Conservation (phyloP, 2,113 vertebrate genomes). For the Sprattus sprattus region DNA sequence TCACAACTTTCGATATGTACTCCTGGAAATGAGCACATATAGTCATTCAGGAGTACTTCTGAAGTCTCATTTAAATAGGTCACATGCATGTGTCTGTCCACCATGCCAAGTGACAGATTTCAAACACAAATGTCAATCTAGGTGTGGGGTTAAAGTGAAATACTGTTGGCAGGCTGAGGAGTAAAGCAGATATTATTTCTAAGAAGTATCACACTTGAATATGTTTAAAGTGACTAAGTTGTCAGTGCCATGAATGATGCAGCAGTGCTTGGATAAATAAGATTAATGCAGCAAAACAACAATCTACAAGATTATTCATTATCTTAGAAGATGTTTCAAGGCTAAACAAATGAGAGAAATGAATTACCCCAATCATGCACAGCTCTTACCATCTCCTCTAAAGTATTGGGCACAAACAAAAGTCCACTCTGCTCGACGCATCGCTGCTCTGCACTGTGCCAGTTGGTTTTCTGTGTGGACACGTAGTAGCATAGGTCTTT, state of each 20-base stretch:
- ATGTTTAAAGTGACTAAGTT: too few species aligned
- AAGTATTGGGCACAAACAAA: conserved; percentile 44
- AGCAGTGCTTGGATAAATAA: too few species aligned
- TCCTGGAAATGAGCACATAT: conserved; percentile 24
- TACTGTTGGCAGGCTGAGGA: not conserved
- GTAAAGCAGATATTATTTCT: not conserved
- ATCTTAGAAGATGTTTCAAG: not conserved
- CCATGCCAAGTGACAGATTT: too few species aligned
- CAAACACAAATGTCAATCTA: too few species aligned
- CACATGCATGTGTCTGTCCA: not conserved
- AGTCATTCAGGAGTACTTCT: too few species aligned
- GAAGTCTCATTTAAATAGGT: not conserved
- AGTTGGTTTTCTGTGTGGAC: conserved; percentile 28
- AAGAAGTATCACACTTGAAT: too few species aligned
- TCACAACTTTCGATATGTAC: conserved; percentile 23
- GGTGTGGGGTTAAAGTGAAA: not conserved
- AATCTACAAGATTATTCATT: not conserved
- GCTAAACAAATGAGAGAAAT: too few species aligned
- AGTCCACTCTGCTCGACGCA: conserved; percentile 31
- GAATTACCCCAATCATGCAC: not conserved
- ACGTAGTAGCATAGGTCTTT: conserved; percentile 37
- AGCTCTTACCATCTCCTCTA: conserved; percentile 40
- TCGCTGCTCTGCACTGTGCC: conserved; percentile 39
- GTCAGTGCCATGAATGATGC: too few species aligned
- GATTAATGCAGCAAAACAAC: too few species aligned